Base-by-base conservation (phyloP, 2,113 vertebrate species). In the Entomyzon cyanotis region DNA sequence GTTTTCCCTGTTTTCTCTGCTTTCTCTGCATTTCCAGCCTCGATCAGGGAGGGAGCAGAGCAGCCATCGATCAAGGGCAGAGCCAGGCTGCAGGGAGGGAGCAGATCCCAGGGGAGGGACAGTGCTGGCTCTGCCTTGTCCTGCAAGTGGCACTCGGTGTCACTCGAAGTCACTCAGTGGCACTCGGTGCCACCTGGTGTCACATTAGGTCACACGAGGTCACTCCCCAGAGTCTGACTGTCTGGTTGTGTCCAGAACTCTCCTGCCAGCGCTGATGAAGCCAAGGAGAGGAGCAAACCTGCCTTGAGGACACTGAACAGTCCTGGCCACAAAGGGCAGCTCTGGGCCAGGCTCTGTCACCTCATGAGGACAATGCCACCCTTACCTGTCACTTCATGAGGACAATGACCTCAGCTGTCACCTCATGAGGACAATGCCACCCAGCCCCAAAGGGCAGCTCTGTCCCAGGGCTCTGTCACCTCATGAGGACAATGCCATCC, bases 31-130 rank as follows among this genome's bases (percentile, higher is more conserved):
- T 95, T 96, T 95, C 93, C 4, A 0, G 94, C 93, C 92, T 80
- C n/a, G 80, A 92, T 58, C 31, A 17, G 76, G 16, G 59, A 83
- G 89, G 90, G 91, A 94, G 84, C 68, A 52, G 87, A 78, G 71
- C 1, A 11, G 80, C 59, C 49, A 89, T 94, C 80, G 20, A 94
- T 47, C 27, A 21, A 53, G 81, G 69, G 59, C 69, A 84, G 49
- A 6, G 81, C 58, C 3, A 17, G 18, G 21, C 12, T 44, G 68
- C 58, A 63, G 41, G 11, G 59, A 64, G 59, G 59, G 50, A 2
- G 10, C 14, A 47, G 28, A n/a, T 39, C 59, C n/a, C n/a, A 47
- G 65, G 53, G 53, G 18, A 82, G 67, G 47, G 56, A 30, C 24
- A 33, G 53, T 0, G 11, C 0, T 69, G 79, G 53, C 64, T 28